Base-by-base conservation (phyloP, 2,888 invertebrate genomes). In the Sinhomidia bicolor region DNA sequence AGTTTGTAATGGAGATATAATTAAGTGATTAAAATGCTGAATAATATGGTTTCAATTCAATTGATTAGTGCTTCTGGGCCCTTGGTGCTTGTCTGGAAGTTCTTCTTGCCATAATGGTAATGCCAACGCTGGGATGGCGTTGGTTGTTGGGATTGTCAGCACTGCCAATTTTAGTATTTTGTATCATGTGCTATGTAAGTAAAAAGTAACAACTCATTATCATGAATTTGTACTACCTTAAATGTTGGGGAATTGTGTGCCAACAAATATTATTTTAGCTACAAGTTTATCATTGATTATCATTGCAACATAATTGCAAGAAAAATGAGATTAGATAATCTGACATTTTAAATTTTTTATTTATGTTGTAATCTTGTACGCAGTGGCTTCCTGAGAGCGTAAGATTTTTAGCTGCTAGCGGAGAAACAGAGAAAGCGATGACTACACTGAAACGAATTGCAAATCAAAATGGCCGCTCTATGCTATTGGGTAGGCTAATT, bases 321-420 rank as follows among this genome's bases (percentile, higher is more conserved):
- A n/a, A n/a, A n/a, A n/a, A n/a, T n/a, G n/a, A n/a, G n/a, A n/a
- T n/a, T n/a, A n/a, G n/a, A n/a, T n/a, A n/a, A n/a, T 17, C 7
- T 17, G 17, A 20, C 20, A 47, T 57, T 20, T 57, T 23, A 20
- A 57, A 17, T n/a, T 47, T 47, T 41, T 65, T 62, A 23, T 3
- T 44, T 62, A 5, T 51, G 3, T 51, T 5, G 10, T 51, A 3
- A 14, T 51, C 3, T 9, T 36, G 7, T 32, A 26, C 4, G 23
- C 62, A 92, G 98, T 99, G 98, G 98, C 94, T 99, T 83, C 98
- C 99, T 29, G 98, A 99, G 94, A 98, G 98, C 89, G 98, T 98
- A 0, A 95, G 98, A 89, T 99, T 95, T 94, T 96, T 98, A 92
- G 97, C 98, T 44, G 96, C 97, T 0, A 96, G 96, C 92, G 98